Conservation (phyloP, 2,113 vertebrate species). For the Geothlypis trichas region DNA sequence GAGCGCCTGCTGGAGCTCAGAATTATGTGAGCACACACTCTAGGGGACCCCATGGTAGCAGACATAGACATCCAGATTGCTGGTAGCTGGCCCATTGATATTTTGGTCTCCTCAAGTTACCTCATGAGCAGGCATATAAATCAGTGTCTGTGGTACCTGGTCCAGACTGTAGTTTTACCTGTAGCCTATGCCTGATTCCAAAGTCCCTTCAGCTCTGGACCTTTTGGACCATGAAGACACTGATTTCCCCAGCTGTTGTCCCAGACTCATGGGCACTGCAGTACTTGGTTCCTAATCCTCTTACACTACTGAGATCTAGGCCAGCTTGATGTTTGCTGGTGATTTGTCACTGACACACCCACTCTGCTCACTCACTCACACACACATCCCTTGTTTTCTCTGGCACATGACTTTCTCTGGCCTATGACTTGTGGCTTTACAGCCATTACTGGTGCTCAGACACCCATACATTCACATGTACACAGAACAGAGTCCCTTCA, state of each 20-base stretch:
- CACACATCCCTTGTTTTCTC: not conserved
- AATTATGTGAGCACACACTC: not conserved
- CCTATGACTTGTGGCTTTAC: not conserved
- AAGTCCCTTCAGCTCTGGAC: not conserved
- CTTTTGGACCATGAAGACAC: not conserved
- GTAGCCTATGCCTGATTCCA: not conserved
- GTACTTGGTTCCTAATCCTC: not conserved
- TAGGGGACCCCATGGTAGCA: not conserved
- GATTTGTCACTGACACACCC: not conserved
- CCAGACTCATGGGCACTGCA: not conserved
- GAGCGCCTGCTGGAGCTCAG: not conserved
- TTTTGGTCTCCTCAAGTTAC: not conserved
- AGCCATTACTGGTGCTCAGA: not conserved
- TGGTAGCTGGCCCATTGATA: not conserved
- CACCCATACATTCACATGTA: rapidly evolving
- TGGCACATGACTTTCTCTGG: rapidly evolving
- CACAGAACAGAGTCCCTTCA: not conserved
- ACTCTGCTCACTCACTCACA: not conserved
- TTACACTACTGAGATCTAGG: not conserved
- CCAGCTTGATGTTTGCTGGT: not conserved
- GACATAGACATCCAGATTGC: not conserved
- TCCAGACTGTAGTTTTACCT: not conserved
- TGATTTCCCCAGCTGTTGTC: not conserved
- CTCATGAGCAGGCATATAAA: not conserved
- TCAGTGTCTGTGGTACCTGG: not conserved